Conservation (phyloP, 2,113 vertebrate genomes). For the Zapornia atra region DNA sequence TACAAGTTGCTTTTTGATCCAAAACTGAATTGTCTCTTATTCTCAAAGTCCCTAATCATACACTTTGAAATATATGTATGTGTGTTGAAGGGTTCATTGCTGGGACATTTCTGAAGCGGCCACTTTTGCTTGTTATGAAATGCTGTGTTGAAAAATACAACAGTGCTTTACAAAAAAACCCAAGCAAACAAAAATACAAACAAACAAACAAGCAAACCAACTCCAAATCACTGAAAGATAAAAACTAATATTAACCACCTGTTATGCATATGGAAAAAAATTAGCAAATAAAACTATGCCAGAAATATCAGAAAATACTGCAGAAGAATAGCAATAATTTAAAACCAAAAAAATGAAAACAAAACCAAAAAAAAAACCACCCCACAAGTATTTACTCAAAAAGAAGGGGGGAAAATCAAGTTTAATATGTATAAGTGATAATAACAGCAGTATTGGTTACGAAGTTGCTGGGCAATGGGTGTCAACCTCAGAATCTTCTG, state of each 20-base stretch:
- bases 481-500: neutral
- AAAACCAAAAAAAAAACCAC: accelerated
- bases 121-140: neutral
- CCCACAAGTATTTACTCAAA: neutral
- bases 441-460: neutral
- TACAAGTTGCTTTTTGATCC: neutral
- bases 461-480: neutral
- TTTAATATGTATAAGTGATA: neutral
- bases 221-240: neutral
- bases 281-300: neutral
- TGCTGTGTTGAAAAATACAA: neutral
- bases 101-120: neutral
- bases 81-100: neutral
- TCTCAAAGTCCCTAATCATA: neutral
- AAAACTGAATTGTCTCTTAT: neutral
- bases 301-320: neutral
- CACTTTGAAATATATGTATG: neutral
- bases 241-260: neutral
- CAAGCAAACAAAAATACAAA: neutral
- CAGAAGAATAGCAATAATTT: neutral
- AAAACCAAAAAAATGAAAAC: no score
- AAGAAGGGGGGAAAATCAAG: neutral
- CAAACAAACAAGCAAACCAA: neutral
- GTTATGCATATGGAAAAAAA: neutral
- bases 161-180: neutral